Evolutionary conservation across 2,888 invertebrate genomes (phyloP), one percentile per base, ranked within the genome.

Genomic region (Leptarthrus brevirostris): DNA sequence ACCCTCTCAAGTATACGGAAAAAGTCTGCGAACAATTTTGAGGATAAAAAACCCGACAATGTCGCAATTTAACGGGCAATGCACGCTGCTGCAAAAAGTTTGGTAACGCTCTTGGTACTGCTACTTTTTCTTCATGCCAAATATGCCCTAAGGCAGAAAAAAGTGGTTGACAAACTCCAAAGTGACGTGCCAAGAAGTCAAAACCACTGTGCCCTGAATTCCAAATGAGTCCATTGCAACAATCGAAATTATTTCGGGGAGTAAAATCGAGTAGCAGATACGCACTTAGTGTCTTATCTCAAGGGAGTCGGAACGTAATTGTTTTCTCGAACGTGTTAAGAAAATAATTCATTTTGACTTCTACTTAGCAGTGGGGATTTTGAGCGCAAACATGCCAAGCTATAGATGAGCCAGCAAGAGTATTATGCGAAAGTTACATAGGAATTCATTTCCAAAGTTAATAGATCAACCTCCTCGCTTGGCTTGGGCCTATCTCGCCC

Each of bases 1-100:
- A 22, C 47, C 16, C 16, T 24, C 5, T 26, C 8, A 26, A 26
- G 18, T 12, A 69, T 10, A 22, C 12, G 30, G 18, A 47, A 52
- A 47, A 49, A 26, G 3, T 69, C n/a, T 12, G 30, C 14, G 49
- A 12, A 34, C 44, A 64, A n/a, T 44, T 64, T 18, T 22, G 44
- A 44, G 5, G 4, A 69, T 30, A 69, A 69, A 66, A 69, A 69
- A 69, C 52, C 12, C 69, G 36, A 69, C 69, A 69, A 69, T 69
- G 69, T 69, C 69, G 52, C 69, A 69, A 69, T 69, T 69, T 69
- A 52, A 69, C 69, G 69, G 69, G 69, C 69, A 22, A 69, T 69
- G 69, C 69, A 47, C 52, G 30, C 8, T 52, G 20, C 24, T 14
- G 18, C 49, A 69, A 69, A 69, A 69, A 69, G 30, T 18, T 30